Evolutionary conservation across 1,140 invertebrate genomes (phyloP).

Genomic region (Ericerus pela): DNA sequence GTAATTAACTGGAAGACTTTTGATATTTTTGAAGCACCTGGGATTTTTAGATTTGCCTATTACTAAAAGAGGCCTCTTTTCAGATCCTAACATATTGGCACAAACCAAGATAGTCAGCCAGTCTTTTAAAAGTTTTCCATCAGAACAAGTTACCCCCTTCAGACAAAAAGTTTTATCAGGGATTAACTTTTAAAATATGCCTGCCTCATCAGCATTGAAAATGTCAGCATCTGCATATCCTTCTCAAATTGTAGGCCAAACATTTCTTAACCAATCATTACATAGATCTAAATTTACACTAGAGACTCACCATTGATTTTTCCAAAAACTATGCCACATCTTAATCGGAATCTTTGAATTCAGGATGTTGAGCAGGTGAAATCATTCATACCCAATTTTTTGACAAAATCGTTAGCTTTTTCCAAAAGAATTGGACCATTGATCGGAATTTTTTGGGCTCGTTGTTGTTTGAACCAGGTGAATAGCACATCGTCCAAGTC

Average conservation of each 20-base stretch:
- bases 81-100: constrained; percentile 25
- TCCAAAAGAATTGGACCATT: constrained; percentile 20
- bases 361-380: constrained; percentile 28
- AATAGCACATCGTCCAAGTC: constrained; percentile 19
- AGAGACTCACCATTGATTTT: constrained; percentile 29
- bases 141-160: constrained; percentile 27
- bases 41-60: constrained; percentile 29
- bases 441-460: constrained; percentile 20
- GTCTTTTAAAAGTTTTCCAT: constrained; percentile 31
- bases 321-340: constrained; percentile 27
- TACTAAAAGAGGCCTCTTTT: constrained; percentile 37
- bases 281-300: constrained; percentile 20
- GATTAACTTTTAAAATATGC: constrained; percentile 30
- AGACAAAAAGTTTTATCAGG: constrained; percentile 26
- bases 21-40: constrained; percentile 24
- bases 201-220: constrained; percentile 32
- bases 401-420: constrained; percentile 21
- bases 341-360: constrained; percentile 29
- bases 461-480: constrained; percentile 21
- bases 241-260: constrained; percentile 9
- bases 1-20: not conserved
- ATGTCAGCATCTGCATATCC: constrained; percentile 20
- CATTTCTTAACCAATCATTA: constrained; percentile 13
- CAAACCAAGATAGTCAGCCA: constrained; percentile 28
- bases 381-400: constrained; percentile 16